Evolutionary conservation across 2,113 vertebrate genomes (phyloP).

Genomic region (Emydocephalus ijimae): DNA sequence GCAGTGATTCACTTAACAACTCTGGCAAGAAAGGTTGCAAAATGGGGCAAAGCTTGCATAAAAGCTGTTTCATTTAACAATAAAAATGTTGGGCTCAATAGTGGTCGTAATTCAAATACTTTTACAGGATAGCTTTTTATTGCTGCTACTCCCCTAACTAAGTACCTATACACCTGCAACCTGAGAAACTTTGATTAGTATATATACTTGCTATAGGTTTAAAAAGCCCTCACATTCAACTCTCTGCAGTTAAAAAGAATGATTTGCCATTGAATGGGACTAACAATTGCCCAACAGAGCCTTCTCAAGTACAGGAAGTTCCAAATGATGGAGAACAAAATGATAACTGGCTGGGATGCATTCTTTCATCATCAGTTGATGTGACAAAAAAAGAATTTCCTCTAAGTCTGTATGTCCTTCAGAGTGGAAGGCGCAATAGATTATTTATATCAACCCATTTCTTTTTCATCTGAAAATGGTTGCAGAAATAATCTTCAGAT

Average conservation of each 20-base stretch:
- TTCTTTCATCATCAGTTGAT: background rate
- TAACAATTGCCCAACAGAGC: background rate
- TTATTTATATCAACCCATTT: background rate
- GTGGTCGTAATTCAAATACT: background rate
- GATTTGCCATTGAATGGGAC: background rate
- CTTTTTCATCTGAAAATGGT: background rate
- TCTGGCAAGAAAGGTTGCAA: too few species aligned
- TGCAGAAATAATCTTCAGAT: background rate
- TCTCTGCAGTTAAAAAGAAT: background rate
- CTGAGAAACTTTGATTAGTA: background rate
- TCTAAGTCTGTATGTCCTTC: background rate
- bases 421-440: background rate
- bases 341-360: background rate
- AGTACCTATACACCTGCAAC: background rate
- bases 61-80: background rate
- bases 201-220: background rate
- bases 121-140: background rate
- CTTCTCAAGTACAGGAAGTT: background rate
- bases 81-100: background rate
- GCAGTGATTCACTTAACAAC: too few species aligned
- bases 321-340: background rate
- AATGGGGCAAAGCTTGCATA: too few species aligned
- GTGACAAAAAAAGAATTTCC: background rate
- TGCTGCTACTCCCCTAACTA: background rate
- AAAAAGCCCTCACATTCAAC: background rate